Base-by-base conservation (phyloP, 2,888 invertebrate species). In the Torymus aiolomorphi region DNA sequence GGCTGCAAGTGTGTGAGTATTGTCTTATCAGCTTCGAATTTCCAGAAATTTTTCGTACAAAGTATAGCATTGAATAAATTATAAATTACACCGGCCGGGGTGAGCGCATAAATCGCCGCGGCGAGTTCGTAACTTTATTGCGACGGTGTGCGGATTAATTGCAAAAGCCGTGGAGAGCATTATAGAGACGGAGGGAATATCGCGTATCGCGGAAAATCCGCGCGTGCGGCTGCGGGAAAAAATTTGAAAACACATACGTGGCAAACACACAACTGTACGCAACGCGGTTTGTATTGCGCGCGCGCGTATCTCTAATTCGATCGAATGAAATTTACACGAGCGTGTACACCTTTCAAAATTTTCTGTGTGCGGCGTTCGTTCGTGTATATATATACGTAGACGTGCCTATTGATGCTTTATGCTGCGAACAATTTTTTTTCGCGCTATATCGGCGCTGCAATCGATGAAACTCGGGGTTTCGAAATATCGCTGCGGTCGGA, bases 241-340 rank as follows among this genome's bases (percentile, higher is more conserved):
- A 70, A 54, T 11, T 70, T 20, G 20, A 31, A 67, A 71, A 71
- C 42, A 57, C 18, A 31, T 31, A 31, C n/a, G 61, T 54, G 11
- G 54, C 31, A 31, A 8, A 42, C 8, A 31, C 31, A 31, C 31
- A 42, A 42, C 42, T 42, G 8, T 10, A 42, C 52, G 76, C 69
- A 71, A 71, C 71, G 13, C 8, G 42, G 42, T 42, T 42, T 2
- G 63, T 70, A 70, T 77, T 77, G 63, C 70, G 2, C 20, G 2
- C 20, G 56, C 56, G 65, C 16, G 42, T 71, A 77, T 70, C 70
- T 63, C 13, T 57, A 57, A 71, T 71, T 52, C 69, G 69, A 62
- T 76, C 76, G 42, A 70, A 76, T 42, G 18, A 62, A 76, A 62
- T 70, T 70, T 51, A 52, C 54, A 56, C 62, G 70, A 20, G 56